phyloP scores from a whole-genome alignment of 2,888 invertebrate genomes.

The Zygothrica quintamaculata region DNA sequence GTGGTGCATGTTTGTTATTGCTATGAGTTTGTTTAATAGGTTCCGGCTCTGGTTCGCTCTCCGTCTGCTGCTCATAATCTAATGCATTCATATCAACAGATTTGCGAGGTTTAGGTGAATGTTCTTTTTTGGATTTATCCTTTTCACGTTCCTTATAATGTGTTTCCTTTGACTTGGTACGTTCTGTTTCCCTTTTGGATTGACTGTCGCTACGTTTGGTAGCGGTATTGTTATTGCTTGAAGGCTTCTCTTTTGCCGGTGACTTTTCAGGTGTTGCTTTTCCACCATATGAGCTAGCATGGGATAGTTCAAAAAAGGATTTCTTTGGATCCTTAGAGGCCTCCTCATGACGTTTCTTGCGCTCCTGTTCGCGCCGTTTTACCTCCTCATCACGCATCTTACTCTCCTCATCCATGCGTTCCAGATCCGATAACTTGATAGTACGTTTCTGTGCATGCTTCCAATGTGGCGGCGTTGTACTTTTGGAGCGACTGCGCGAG shows the following conservation, averaged over 20 bases:
- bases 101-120: conserved; percentile 74
- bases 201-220: conserved; percentile 46
- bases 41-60: conserved; percentile 86
- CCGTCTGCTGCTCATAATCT: conserved; percentile 88
- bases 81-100: conserved; percentile 89
- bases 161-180: conserved; percentile 45
- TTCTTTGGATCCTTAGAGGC: conserved; percentile 85
- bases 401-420: conserved; percentile 89
- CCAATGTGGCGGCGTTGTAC: conserved; percentile 97
- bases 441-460: conserved; percentile 93
- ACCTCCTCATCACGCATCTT: conserved; percentile 87
- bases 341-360: conserved; percentile 86
- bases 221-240: conserved; percentile 70
- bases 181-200: conserved; percentile 50
- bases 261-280: conserved; percentile 82
- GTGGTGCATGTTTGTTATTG: neutral
- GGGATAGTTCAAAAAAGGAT: conserved; percentile 84
- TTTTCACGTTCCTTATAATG: conserved; percentile 50
- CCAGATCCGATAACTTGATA: conserved; percentile 92
- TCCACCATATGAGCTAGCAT: conserved; percentile 84
- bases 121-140: conserved; percentile 61
- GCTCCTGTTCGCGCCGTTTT: conserved; percentile 85
- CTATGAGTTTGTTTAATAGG: conserved; percentile 74
- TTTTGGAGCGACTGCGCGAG: conserved; percentile 91
- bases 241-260: conserved; percentile 43